Conservation (phyloP, 1,140 invertebrate genomes). For the Musca domestica region DNA sequence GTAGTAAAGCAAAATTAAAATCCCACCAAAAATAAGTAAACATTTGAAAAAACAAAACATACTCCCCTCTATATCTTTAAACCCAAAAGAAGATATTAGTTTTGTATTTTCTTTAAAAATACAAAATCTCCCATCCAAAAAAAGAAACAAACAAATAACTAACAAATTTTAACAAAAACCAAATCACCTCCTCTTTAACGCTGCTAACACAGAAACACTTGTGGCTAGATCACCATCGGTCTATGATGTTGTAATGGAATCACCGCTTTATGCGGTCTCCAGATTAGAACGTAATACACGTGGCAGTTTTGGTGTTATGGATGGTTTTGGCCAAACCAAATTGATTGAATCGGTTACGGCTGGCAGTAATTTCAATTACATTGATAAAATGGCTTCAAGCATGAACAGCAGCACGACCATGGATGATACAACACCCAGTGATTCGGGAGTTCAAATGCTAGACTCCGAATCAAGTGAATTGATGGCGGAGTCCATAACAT, state of each 20-base stretch:
- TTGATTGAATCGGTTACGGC: slow-evolving; percentile 34
- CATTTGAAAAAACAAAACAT: no score
- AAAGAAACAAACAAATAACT: slow-evolving; percentile 20
- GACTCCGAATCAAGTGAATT: slow-evolving; percentile 58
- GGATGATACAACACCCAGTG: slow-evolving; percentile 53
- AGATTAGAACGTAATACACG: slow-evolving; percentile 5
- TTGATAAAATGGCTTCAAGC: slow-evolving; percentile 47
- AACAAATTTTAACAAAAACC: slow-evolving; percentile 15
- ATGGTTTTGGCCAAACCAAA: neutral
- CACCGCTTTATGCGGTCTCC: slow-evolving; percentile 35
- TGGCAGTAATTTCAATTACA: slow-evolving; percentile 9
- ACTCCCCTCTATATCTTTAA: no score
- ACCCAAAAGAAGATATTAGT: no score
- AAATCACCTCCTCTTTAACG: neutral
- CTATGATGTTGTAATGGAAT: slow-evolving; percentile 48
- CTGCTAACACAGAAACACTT: slow-evolving; percentile 30
- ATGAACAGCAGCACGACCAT: slow-evolving; percentile 44
- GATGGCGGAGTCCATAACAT: slow-evolving; percentile 56
- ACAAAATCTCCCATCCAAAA: slow-evolving; percentile 17
- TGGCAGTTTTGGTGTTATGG: neutral
- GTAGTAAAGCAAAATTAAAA: no score
- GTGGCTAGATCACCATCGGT: slow-evolving; percentile 31
- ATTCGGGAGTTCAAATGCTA: slow-evolving; percentile 57
- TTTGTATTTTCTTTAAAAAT: neutral
- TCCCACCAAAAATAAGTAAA: no score